A percentile compares a stretch with the other conserved stretches of the same genome.
These are phyloP conservation scores for Atethmia centrago DNA, from an alignment of 2,888 invertebrate genomes.

Conservation along the genomic window DNA sequence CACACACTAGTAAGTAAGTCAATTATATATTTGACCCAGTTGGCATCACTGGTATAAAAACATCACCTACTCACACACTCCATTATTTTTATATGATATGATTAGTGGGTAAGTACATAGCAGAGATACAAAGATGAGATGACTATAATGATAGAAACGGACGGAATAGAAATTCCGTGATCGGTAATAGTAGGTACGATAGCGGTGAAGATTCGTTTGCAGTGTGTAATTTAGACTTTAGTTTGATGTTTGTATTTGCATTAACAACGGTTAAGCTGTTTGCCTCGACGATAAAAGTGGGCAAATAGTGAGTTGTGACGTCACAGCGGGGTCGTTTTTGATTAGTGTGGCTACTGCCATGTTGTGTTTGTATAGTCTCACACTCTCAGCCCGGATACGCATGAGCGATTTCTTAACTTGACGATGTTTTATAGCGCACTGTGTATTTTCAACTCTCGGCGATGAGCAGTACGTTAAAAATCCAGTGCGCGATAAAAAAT, in stretches of 20 bases:
- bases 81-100: no score
- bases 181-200: neutral
- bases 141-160: neutral
- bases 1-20: no score
- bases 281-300: neutral
- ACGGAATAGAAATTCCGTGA: no score
- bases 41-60: no score
- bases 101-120: no score
- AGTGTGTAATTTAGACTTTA: slow-evolving; percentile 15
- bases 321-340: neutral
- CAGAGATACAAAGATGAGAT: no score
- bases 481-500: neutral
- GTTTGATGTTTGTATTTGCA: neutral
- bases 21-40: no score
- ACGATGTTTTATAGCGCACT: neutral
- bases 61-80: no score
- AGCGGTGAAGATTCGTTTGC: neutral
- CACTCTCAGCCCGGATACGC: neutral
- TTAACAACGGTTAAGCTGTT: neutral
- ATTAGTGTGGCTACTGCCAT: no score
- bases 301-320: slow-evolving; percentile 8
- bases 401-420: neutral
- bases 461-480: neutral
- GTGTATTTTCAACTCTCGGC: no score
- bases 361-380: neutral